Conservation (phyloP, 2,113 vertebrate species). For the Tamias sibiricus region DNA sequence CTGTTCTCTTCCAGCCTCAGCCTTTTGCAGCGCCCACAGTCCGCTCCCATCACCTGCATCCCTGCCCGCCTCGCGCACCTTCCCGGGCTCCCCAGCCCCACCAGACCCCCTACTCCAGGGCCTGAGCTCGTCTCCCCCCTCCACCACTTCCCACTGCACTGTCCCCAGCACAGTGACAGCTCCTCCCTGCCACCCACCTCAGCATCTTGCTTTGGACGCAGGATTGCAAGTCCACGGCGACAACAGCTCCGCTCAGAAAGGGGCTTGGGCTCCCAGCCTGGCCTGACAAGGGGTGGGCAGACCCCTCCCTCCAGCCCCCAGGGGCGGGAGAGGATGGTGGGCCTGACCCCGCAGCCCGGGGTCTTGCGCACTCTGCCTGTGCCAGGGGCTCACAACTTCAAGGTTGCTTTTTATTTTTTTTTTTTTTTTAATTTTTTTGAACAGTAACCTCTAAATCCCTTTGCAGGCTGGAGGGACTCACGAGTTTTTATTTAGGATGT, state of each 20-base stretch:
- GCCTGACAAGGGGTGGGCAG: not conserved
- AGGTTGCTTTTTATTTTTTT: not conserved
- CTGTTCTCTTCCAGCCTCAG: not conserved
- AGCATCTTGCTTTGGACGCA: not conserved
- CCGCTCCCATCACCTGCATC: too few species aligned
- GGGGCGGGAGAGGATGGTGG: fast-evolving
- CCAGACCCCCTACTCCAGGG: not conserved
- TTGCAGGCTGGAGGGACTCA: slow-evolving; percentile 68
- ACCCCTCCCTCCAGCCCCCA: fast-evolving
- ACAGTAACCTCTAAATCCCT: slow-evolving; percentile 75
- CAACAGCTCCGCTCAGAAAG: not conserved
- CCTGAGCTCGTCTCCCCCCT: fast-evolving
- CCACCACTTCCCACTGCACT: fast-evolving
- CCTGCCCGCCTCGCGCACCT: not conserved
- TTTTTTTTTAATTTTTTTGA: not conserved
- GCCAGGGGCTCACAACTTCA: not conserved
- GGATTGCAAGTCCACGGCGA: fast-evolving
- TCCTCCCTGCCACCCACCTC: not conserved
- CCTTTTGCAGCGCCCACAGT: too few species aligned
- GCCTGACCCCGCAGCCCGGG: not conserved
- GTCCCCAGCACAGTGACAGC: too few species aligned
- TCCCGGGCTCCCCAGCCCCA: not conserved
- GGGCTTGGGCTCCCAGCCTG: not conserved
- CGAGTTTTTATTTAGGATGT: slow-evolving; percentile 77
- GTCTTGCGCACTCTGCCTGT: too few species aligned